Evolutionary conservation across 2,888 invertebrate species (phyloP).

Genomic region (Tupiocoris notatus): DNA sequence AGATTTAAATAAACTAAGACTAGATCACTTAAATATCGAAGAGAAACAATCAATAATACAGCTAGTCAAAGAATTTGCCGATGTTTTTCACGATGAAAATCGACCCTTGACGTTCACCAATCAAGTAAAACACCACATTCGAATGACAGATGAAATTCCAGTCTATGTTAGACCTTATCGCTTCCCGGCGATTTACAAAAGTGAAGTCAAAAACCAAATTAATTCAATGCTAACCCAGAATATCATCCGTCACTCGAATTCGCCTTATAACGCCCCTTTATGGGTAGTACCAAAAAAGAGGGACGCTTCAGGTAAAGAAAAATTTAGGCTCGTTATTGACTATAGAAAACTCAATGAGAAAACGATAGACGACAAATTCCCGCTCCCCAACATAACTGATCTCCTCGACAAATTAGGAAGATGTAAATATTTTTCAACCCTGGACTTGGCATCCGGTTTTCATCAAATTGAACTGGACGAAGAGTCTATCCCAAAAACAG

Average conservation of each 20-base stretch:
- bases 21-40: conserved; percentile 12
- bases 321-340: neutral
- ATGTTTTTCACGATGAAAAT: neutral
- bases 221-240: neutral
- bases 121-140: conserved; percentile 17
- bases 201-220: neutral
- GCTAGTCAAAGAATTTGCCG: neutral
- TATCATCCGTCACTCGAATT: neutral
- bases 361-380: neutral
- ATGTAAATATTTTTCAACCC: neutral
- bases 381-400: neutral
- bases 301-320: neutral
- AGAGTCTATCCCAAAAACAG: neutral
- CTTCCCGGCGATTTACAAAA: neutral
- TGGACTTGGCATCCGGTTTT: neutral
- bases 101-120: neutral
- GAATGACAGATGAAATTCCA: conserved; percentile 17
- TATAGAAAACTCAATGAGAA: neutral
- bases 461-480: neutral
- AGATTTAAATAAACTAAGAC: neutral
- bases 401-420: conserved; percentile 1
- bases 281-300: conserved; percentile 13
- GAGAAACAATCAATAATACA: conserved; percentile 4
- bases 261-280: conserved; percentile 1
- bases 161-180: neutral